Conservation (phyloP, 2,888 invertebrate genomes). For the Sarcophaga subvicina region DNA sequence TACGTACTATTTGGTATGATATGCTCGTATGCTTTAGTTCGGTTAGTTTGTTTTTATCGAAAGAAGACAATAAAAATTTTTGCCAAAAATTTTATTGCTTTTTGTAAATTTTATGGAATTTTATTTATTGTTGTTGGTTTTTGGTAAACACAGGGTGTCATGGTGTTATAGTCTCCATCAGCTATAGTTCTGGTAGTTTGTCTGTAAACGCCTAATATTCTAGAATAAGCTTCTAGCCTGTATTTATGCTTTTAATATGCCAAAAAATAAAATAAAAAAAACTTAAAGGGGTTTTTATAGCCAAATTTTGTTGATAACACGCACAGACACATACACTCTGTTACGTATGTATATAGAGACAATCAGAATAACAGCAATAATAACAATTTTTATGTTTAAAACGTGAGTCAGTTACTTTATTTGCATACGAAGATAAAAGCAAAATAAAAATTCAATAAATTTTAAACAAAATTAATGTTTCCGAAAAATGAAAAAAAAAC, state of each 20-base stretch:
- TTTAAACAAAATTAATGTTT: constrained; percentile 36
- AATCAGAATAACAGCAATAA: background rate
- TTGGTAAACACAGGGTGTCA: background rate
- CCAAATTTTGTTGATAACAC: constrained; percentile 61
- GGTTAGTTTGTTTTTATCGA: constrained; percentile 37
- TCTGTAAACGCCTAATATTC: constrained; percentile 10
- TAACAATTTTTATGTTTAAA: constrained; percentile 59
- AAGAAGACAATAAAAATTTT: constrained; percentile 60
- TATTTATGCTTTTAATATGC: constrained; percentile 37
- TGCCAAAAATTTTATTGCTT: constrained; percentile 61
- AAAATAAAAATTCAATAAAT: constrained; percentile 53
- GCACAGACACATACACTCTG: background rate
- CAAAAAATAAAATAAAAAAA: constrained; percentile 21
- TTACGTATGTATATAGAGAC: background rate
- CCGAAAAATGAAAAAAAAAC: background rate
- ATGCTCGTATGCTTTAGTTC: background rate
- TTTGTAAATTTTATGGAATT: constrained; percentile 58
- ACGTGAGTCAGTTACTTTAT: constrained; percentile 59
- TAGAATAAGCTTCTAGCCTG: background rate
- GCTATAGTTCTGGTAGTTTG: background rate
- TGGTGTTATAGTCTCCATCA: background rate
- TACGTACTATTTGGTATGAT: background rate
- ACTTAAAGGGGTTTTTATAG: constrained; percentile 48
- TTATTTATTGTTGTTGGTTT: constrained; percentile 25
- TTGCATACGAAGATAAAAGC: constrained; percentile 51